These are phyloP conservation scores for Micrastur ruficollis DNA, from an alignment of 2,797 vertebrate genomes.

Conservation along the genomic window DNA sequence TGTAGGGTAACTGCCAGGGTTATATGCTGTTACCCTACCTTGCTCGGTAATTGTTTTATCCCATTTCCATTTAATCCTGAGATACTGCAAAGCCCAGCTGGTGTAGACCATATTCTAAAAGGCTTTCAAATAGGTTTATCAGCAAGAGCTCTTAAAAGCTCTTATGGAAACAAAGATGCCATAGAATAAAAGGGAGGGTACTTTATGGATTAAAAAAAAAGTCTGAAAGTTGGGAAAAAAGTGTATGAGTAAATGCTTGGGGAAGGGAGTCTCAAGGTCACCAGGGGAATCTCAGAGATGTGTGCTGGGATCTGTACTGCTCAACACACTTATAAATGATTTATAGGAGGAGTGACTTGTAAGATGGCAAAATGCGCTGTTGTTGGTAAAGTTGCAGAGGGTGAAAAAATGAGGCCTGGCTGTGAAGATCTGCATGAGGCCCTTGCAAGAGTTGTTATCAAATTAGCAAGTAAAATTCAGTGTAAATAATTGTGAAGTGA, in stretches of 20 bases:
- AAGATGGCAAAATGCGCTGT: not conserved
- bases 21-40: not conserved
- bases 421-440: not conserved
- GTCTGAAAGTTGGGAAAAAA: not conserved
- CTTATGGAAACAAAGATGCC: not conserved
- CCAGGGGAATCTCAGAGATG: not conserved
- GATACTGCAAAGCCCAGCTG: not conserved
- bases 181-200: not conserved
- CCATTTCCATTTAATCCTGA: not conserved
- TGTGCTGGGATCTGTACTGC: not conserved
- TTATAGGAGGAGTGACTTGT: not conserved
- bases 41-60: not conserved
- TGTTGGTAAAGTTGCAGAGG: not conserved
- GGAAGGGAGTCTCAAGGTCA: not conserved
- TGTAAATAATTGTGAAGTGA: not conserved
- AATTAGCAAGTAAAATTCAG: not conserved
- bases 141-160: not conserved
- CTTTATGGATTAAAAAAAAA: not conserved
- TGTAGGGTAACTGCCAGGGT: not conserved
- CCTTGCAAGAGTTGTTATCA: not conserved
- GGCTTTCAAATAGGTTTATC: not conserved
- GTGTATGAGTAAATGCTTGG: not conserved
- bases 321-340: not conserved
- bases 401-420: not conserved
- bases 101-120: not conserved